phyloP scores from a whole-genome alignment of 1,140 invertebrate species.

The Drosophila elegans region DNA sequence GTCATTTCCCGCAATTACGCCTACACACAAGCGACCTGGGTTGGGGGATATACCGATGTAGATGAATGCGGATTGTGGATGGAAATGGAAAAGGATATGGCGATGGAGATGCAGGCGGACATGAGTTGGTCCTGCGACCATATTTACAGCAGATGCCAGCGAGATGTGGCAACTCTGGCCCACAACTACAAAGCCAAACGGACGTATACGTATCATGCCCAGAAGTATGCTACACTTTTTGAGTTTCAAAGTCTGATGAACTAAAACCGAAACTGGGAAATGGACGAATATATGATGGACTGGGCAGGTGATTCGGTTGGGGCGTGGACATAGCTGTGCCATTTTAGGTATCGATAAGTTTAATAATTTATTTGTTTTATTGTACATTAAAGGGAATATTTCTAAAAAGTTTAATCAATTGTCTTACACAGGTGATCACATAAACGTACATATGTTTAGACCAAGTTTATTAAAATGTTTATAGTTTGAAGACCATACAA shows the following conservation, averaged over 20 bases:
- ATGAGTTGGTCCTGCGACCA: conserved; percentile 24
- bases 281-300: neutral
- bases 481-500: too few species aligned
- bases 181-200: conserved; percentile 11
- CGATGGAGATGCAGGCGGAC: neutral
- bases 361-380: too few species aligned
- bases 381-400: too few species aligned
- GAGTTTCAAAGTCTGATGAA: conserved; percentile 6
- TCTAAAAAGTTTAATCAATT: too few species aligned
- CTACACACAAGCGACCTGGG: conserved; percentile 57
- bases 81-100: conserved; percentile 6
- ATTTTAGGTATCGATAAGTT: neutral
- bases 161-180: conserved; percentile 36
- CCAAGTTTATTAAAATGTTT: too few species aligned
- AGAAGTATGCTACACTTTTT: conserved; percentile 62
- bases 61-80: conserved; percentile 12
- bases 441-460: too few species aligned
- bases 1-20: conserved; percentile 79
- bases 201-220: conserved; percentile 49
- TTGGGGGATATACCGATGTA: conserved; percentile 21
- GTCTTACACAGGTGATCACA: too few species aligned
- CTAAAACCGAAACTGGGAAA: neutral
- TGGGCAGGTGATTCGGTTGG: neutral
- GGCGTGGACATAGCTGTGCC: neutral
- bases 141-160: conserved; percentile 19